Evolutionary conservation across 2,797 vertebrate genomes (phyloP).

Genomic region (Oreochromis mossambicus): DNA sequence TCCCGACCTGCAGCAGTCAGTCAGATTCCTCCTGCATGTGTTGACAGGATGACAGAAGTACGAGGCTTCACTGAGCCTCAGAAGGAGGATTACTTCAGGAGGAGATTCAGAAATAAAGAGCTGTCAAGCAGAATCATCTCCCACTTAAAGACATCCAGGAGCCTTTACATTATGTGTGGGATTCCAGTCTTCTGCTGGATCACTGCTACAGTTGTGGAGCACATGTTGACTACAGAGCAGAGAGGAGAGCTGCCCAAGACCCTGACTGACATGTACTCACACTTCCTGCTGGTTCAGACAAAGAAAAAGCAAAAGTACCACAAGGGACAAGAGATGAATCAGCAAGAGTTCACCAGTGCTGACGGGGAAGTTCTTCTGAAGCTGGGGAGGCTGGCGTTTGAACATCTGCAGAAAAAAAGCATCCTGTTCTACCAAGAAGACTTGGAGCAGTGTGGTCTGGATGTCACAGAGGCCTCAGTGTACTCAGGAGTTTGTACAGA

Average conservation of each 20-base stretch:
- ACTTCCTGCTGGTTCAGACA: conserved; percentile 28
- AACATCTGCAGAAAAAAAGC: no score
- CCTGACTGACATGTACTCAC: conserved; percentile 4
- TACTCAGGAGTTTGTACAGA: no score
- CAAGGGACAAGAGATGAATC: no score
- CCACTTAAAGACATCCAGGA: conserved; percentile 20
- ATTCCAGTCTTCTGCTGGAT: no score
- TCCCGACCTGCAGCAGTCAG: background rate
- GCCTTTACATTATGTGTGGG: conserved; percentile 28
- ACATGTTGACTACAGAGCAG: background rate
- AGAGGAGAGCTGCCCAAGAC: no score
- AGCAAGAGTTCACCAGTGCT: no score
- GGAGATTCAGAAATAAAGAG: background rate
- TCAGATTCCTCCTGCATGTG: background rate
- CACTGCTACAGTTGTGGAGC: conserved; percentile 1
- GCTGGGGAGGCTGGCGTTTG: no score
- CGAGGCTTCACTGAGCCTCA: background rate
- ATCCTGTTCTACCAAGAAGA: no score
- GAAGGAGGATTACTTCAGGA: background rate
- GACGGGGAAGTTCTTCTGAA: no score
- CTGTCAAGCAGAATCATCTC: conserved; percentile 1
- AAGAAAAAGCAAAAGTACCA: background rate
- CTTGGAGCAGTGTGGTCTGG: no score
- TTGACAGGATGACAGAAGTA: background rate
- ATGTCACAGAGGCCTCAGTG: no score